These are phyloP conservation scores for Mythimna pallens DNA, from an alignment of 2,888 invertebrate species.

Conservation along the genomic window DNA sequence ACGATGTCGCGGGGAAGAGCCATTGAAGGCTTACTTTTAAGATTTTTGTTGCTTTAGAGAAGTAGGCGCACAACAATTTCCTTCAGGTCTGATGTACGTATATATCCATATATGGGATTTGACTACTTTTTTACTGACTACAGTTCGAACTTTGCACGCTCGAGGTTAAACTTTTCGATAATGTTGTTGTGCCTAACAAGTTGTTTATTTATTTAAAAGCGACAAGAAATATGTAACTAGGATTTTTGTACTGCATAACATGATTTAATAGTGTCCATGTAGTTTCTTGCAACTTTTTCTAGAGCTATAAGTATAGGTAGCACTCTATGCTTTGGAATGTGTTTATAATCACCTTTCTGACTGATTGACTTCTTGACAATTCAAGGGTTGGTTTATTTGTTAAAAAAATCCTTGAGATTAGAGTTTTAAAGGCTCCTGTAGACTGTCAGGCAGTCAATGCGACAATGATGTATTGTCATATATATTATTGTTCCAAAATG, in stretches of 20 bases:
- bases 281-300: no score
- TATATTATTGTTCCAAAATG: background rate
- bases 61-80: constrained; percentile 31
- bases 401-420: no score
- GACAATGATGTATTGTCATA: background rate
- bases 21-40: constrained; percentile 44
- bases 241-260: no score
- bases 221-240: no score
- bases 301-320: no score
- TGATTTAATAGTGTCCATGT: no score
- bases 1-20: constrained; percentile 47
- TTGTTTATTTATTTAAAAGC: no score
- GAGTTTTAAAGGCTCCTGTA: background rate
- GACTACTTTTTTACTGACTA: background rate
- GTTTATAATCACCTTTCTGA: no score
- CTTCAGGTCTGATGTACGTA: background rate
- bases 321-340: no score
- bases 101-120: background rate
- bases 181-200: background rate
- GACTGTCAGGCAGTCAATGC: background rate
- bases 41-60: constrained; percentile 28
- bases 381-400: no score
- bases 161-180: background rate
- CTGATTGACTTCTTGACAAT: no score
- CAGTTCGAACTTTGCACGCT: background rate